Base-by-base conservation (phyloP, 2,797 vertebrate species). In the Crocodylus rhombifer region DNA sequence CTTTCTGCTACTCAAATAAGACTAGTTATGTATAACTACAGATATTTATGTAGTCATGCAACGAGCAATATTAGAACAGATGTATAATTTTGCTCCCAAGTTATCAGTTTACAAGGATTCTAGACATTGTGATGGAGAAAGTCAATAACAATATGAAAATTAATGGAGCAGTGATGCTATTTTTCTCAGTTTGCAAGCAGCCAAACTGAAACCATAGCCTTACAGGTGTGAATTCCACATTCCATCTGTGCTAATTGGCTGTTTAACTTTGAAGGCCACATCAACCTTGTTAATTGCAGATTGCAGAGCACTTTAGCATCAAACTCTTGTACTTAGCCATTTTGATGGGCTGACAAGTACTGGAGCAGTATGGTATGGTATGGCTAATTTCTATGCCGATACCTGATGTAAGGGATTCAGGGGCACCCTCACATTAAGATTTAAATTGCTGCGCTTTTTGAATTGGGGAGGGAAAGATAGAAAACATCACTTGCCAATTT, bases 151-250 rank as follows among this genome's bases (percentile, higher is more conserved):
- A 51, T 51, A 51, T 51, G 36, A 51, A 51, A 42, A 23, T 23
- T 69, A 21, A 36, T 36, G 25, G 69, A 73, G 23, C 64, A 71
- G 90, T 95, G 76, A 51, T 51, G 3, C 80, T 77, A 84, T 85
- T 69, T 94, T 93, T 93, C 77, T 83, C 74, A 7, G 5, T 71
- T 21, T 42, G 33, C 33, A 71, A 71, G 36, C 17, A 69, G 33
- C 21, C 14, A 73, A 42, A 42, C 69, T 81, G 79, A 91, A 77
- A 89, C 88, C 86, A 93, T 88, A 90, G 65, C 79, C 88, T 87
- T 84, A 1, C 87, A 91, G 77, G 77, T 93, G 80, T 92, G 33
- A 91, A 80, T 89, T 95, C 60, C 86, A 87, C 79, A 20, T 23
- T 71, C 25, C 21, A 25, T 71, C 42, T 42, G 67, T 71, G 67